Evolutionary conservation across 2,113 vertebrate species (phyloP), one percentile per base, ranked within the genome.

Genomic region (Galbula dea): DNA sequence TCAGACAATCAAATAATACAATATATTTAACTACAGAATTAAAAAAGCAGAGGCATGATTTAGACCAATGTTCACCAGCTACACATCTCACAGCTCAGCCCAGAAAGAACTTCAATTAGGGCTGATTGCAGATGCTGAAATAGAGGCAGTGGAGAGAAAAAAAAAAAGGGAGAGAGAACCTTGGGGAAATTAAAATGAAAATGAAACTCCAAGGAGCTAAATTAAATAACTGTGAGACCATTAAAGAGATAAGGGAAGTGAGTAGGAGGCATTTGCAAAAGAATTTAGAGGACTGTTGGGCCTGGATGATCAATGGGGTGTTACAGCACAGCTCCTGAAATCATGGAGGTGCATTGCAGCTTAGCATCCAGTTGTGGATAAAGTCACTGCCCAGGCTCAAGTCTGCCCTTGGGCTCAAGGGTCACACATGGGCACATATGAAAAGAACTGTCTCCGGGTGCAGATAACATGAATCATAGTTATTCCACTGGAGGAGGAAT

Each of bases 131-230:
- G 62, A 57, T 43, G 29, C 30, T 84, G 80, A 86, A 93, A 78
- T 11, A 80, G 72, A 86, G 46, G 43, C 27, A 84, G 26, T 23
- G 2, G 48, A 79, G 46, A 69, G 82, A 48, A 66, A 62, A 55
- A 48, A 54, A 67, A 41, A 76, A 51, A 61, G 43, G 76, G 21
- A 39, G 59, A 63, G 75, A 84, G 52, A 89, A 78, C 95, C 93
- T 43, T 45, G 58, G 92, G 95, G 95, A 97, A 97, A 97, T 97
- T 94, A 96, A 92, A 93, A 92, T 71, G 86, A 95, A 94, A 93
- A 93, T 67, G 74, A 94, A 93, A 73, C 92, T 86, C 89, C 29
- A 74, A 83, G 85, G 94, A 92, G 79, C 66, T 69, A 91, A 93
- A 95, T 95, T 95, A 96, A 96, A 95, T 95, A 95, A 93, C 57